Evolutionary conservation across 2,113 vertebrate genomes (phyloP).

Genomic region (Podilymbus podiceps): DNA sequence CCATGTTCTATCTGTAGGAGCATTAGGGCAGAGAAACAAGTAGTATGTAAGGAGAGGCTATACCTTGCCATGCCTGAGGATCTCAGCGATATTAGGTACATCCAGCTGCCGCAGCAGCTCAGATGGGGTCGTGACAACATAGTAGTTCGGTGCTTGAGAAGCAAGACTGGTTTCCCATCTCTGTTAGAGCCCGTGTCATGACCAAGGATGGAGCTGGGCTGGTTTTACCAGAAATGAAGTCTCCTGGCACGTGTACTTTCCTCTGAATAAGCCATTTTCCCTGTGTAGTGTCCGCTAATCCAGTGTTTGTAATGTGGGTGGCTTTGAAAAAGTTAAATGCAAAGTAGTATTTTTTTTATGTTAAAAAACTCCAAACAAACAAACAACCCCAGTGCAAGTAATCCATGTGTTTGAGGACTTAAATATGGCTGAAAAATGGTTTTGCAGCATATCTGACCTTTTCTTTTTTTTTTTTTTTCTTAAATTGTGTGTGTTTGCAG

Average conservation of each 20-base stretch:
- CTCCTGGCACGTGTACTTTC: not conserved
- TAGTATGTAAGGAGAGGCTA: not conserved
- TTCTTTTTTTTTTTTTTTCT: too few relatives aligned
- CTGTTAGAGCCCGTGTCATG: not conserved
- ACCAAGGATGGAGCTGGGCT: not conserved
- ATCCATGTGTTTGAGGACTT: not conserved
- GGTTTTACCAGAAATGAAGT: not conserved
- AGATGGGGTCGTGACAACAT: rapidly evolving
- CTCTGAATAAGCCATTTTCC: not conserved
- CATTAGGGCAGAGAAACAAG: not conserved
- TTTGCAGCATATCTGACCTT: not conserved
- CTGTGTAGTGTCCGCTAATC: not conserved
- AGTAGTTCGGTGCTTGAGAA: not conserved
- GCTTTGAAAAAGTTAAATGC: not conserved
- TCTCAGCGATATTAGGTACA: not conserved
- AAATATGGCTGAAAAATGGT: not conserved
- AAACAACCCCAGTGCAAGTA: not conserved
- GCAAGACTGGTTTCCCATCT: not conserved
- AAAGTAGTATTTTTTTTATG: not conserved
- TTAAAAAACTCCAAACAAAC: not conserved
- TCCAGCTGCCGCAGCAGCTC: not conserved
- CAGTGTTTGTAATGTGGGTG: not conserved
- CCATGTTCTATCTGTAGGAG: not conserved
- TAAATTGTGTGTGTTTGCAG: not conserved
- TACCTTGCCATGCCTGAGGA: not conserved